Conservation (phyloP, 2,113 vertebrate species). For the Rhadina sibilatrix region DNA sequence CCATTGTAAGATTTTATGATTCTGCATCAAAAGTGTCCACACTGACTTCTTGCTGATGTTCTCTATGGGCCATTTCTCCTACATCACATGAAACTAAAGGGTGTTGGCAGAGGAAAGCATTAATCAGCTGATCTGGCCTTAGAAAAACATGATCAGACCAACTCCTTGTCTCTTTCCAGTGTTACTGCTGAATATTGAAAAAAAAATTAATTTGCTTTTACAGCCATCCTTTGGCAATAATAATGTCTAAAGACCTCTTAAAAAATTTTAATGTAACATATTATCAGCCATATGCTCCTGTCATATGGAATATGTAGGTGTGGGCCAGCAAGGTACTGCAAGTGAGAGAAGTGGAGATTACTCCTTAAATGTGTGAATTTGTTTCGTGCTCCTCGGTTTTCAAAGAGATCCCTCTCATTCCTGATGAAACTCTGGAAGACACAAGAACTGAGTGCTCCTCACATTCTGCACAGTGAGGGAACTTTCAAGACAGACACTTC, state of each 20-base stretch:
- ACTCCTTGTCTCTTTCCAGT: not conserved
- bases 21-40: not conserved
- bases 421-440: not conserved
- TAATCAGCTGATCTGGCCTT: not conserved
- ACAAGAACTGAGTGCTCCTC: not conserved
- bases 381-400: not conserved
- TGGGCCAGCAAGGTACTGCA: not conserved
- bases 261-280: not conserved
- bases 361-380: not conserved
- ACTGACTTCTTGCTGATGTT: not conserved
- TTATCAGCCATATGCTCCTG: not conserved
- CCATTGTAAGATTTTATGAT: not conserved
- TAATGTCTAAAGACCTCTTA: not conserved
- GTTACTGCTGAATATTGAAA: not conserved
- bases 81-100: not conserved
- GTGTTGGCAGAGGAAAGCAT: not conserved
- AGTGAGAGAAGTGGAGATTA: not conserved
- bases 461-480: not conserved
- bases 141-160: not conserved
- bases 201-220: not conserved
- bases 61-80: not conserved
- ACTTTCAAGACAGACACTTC: not conserved
- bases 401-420: rapidly evolving
- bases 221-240: not conserved
- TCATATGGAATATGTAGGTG: rapidly evolving